phyloP scores from a whole-genome alignment of 2,888 invertebrate species.

The Nemapogon koenigi region DNA sequence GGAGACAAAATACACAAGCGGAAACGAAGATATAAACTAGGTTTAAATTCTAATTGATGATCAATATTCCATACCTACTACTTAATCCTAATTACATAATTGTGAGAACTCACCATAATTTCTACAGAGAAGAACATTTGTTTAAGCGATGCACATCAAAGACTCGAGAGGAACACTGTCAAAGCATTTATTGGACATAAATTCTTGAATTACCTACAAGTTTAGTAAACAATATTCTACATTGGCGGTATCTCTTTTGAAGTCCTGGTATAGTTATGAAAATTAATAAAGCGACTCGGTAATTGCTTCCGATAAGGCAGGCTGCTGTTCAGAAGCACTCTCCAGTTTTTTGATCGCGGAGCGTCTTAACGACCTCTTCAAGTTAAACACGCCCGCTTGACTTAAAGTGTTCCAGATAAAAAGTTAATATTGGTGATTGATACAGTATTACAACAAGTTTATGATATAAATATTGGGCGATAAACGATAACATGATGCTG shows the following conservation, averaged over 20 bases:
- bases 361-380: constrained; percentile 5
- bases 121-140: no score
- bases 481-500: no score
- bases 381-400: constrained; percentile 3
- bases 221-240: constrained; percentile 4
- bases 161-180: neutral
- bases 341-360: constrained; percentile 2
- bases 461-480: no score
- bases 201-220: no score
- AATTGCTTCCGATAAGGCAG: constrained; percentile 60
- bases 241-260: constrained; percentile 45
- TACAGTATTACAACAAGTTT: constrained; percentile 1
- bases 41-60: no score
- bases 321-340: constrained; percentile 18
- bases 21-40: no score
- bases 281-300: constrained; percentile 60
- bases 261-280: constrained; percentile 56
- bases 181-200: constrained; percentile 5
- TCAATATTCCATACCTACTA: no score
- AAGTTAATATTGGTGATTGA: constrained; percentile 1
- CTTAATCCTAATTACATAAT: no score
- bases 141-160: no score
- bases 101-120: no score
- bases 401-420: constrained; percentile 1
- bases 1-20: no score